A percentile compares a stretch with the other conserved stretches of the same genome.
phyloP scores from a whole-genome alignment of 2,888 invertebrate genomes.

The Apamea monoglypha region DNA sequence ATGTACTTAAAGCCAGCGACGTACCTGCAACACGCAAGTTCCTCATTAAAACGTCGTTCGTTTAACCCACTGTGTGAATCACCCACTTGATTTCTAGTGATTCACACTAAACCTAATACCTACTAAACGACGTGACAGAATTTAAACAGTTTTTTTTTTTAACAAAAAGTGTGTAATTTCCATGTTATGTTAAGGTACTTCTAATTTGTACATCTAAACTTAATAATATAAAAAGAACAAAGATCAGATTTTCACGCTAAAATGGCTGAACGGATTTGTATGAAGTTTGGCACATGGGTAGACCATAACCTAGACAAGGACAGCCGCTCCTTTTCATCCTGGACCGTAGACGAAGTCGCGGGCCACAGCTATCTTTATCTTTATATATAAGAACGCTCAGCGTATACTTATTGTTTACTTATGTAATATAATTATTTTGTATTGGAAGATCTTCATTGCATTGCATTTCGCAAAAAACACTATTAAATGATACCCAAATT shows the following conservation, averaged over 20 bases:
- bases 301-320: too few species aligned
- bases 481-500: background rate
- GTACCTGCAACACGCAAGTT: slow-evolving; percentile 43
- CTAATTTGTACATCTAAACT: background rate
- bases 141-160: slow-evolving; percentile 28
- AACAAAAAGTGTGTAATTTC: background rate
- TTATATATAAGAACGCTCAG: background rate
- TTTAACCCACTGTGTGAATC: slow-evolving; percentile 47
- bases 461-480: background rate
- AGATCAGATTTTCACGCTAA: too few species aligned
- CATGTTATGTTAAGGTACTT: background rate
- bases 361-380: too few species aligned
- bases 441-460: background rate
- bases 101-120: slow-evolving; percentile 29
- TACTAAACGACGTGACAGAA: slow-evolving; percentile 16
- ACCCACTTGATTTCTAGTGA: slow-evolving; percentile 48
- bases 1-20: slow-evolving; percentile 1
- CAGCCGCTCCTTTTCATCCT: too few species aligned
- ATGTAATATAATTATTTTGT: background rate
- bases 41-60: slow-evolving; percentile 39
- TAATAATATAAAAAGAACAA: too few species aligned
- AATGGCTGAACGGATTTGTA: too few species aligned
- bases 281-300: too few species aligned
- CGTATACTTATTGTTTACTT: background rate
- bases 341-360: too few species aligned